Conservation (phyloP, 2,888 invertebrate species). For the Morpho achilles region DNA sequence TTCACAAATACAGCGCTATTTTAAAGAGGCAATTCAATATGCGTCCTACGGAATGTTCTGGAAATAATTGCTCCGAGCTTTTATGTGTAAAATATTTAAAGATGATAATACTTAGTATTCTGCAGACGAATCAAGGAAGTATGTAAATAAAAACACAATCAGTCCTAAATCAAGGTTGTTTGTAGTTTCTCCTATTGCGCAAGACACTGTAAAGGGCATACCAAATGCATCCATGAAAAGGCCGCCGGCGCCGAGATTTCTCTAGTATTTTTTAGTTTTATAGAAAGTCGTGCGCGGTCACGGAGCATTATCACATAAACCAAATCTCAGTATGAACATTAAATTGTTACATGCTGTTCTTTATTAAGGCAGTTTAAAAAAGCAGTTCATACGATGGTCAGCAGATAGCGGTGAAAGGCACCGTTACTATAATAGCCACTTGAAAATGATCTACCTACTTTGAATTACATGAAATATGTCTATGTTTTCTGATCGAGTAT, state of each 20-base stretch:
- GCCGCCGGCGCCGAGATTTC: constrained; percentile 40
- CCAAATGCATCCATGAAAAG: constrained; percentile 36
- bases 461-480: constrained; percentile 34
- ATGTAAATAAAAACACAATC: constrained; percentile 20
- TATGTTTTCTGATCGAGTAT: constrained; percentile 6
- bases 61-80: too few species aligned
- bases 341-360: constrained; percentile 73
- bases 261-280: constrained; percentile 38
- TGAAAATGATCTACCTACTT: constrained; percentile 60
- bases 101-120: not conserved
- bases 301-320: constrained; percentile 70
- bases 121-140: not conserved
- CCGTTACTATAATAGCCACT: constrained; percentile 72
- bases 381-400: constrained; percentile 73
- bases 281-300: constrained; percentile 76
- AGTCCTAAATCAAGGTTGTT: constrained; percentile 18
- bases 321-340: constrained; percentile 71
- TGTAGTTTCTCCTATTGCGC: constrained; percentile 22
- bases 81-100: too few species aligned
- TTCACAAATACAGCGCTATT: too few species aligned
- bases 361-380: constrained; percentile 70
- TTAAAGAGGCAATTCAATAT: too few species aligned
- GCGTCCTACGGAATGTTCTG: too few species aligned
- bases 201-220: constrained; percentile 28
- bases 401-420: constrained; percentile 76